Conservation (phyloP, 2,113 vertebrate species). For the Xiphophorus couchianus region DNA sequence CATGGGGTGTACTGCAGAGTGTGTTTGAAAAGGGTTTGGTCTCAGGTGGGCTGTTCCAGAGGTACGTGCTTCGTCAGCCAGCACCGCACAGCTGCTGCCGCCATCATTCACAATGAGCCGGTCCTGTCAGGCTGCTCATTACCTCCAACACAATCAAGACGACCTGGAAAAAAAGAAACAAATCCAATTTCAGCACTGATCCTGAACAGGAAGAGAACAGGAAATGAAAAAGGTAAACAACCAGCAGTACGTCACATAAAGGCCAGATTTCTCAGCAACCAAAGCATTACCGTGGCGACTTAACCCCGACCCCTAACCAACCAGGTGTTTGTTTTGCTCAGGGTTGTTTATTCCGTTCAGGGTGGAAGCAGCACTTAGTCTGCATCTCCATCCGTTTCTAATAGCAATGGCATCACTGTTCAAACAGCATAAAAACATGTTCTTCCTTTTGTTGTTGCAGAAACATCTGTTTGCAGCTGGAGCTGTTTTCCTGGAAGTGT, state of each 20-base stretch:
- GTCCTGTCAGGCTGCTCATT: slow-evolving; percentile 28
- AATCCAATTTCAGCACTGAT: slow-evolving; percentile 12
- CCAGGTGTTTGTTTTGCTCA: slow-evolving; percentile 16
- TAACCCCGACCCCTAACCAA: slow-evolving; percentile 30
- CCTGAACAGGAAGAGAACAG: slow-evolving; percentile 54
- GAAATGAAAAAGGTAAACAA: slow-evolving; percentile 45
- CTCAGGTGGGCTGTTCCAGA: slow-evolving; percentile 43
- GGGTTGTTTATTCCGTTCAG: slow-evolving; percentile 38
- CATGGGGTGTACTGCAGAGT: not conserved
- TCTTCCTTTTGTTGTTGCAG: not conserved
- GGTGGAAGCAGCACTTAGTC: slow-evolving; percentile 20
- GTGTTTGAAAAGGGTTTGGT: slow-evolving; percentile 24
- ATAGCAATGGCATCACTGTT: slow-evolving; percentile 32
- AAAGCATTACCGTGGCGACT: slow-evolving; percentile 4
- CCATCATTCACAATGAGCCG: slow-evolving; percentile 18
- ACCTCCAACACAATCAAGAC: slow-evolving; percentile 44
- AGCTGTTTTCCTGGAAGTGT: slow-evolving; percentile 16
- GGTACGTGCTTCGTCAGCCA: slow-evolving; percentile 24
- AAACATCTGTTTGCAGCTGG: slow-evolving; percentile 40
- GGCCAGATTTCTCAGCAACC: slow-evolving; percentile 15
- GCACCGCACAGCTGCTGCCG: slow-evolving; percentile 26
- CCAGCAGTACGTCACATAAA: slow-evolving; percentile 8
- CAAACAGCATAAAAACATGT: slow-evolving; percentile 39
- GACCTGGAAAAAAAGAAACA: slow-evolving; percentile 32
- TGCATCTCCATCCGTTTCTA: slow-evolving; percentile 19